A percentile compares a stretch with the other conserved stretches of the same genome.
Conservation (phyloP, 2,797 vertebrate genomes). For the Micrastur ruficollis region DNA sequence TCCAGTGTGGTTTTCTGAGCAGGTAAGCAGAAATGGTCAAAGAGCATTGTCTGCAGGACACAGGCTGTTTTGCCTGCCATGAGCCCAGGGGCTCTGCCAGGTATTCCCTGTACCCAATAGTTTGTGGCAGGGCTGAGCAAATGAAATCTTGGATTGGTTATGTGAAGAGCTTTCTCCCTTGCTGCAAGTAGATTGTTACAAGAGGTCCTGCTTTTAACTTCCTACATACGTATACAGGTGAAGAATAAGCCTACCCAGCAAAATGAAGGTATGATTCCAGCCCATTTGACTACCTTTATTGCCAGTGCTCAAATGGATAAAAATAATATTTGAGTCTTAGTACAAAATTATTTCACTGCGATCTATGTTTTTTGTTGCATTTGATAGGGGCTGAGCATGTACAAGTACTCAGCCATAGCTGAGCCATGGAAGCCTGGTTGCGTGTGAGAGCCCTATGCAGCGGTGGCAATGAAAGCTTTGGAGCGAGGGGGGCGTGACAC, state of each 20-base stretch:
- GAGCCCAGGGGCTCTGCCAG: neutral
- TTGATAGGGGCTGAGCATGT: neutral
- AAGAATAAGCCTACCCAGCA: neutral
- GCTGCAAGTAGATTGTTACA: neutral
- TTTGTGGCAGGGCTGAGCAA: neutral
- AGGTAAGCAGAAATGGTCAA: neutral
- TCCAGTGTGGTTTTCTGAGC: neutral
- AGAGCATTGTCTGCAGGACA: neutral
- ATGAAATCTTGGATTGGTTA: neutral
- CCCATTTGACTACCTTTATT: neutral
- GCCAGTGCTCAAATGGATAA: neutral
- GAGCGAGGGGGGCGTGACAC: neutral
- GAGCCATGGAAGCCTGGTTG: neutral
- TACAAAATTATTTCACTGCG: neutral
- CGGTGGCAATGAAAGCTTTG: neutral
- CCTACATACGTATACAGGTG: neutral
- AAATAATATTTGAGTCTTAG: neutral
- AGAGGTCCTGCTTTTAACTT: neutral
- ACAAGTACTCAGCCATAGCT: fast-evolving
- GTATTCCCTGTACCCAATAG: neutral
- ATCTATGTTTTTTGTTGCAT: neutral
- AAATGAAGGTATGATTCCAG: neutral
- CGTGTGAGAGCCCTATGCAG: neutral
- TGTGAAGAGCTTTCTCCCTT: neutral
- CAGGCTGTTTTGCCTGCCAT: neutral